Evolutionary conservation across 2,888 invertebrate genomes (phyloP), one percentile per base, ranked within the genome.

Genomic region (Campoletis raptor): DNA sequence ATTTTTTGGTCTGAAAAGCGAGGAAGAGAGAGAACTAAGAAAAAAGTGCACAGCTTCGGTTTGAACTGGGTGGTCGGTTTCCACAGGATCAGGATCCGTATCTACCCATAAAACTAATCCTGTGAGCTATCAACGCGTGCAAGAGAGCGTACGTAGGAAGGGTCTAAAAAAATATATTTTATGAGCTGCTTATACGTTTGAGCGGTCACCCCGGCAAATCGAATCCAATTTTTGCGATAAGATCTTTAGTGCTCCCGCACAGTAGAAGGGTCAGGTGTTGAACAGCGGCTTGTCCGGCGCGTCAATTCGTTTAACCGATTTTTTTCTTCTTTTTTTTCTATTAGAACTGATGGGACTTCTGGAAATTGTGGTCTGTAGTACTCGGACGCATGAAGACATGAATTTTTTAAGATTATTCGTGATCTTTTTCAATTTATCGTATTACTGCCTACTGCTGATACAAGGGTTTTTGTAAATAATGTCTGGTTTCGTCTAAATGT

Each of bases 151-250:
- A 93, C 85, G 83, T 86, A 88, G 85, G 64, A 78, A 86, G 87
- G 88, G 85, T 85, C 87, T 85, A 81, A 85, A 92, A 94, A 93
- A 94, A 79, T 80, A 93, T 48, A 93, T 93, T 94, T 94, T 93
- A 94, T 92, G 94, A 93, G 93, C 94, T 93, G 93, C 94, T 94
- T 94, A 94, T 94, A 94, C 94, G 94, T 94, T 93, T 91, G 92
- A 93, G 90, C 91, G 94, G 94, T 93, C 94, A 94, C 94, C 94
- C 93, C 89, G 91, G 90, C 90, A 87, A 89, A 92, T 91, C 91
- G 92, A 93, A 94, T 94, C 92, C 94, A 94, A 94, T 94, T 94
- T 94, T 93, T 90, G 89, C 92, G 94, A 94, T 94, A 94, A 89
- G 92, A 94, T 94, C 94, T 94, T 93, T 93, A 92, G 92, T 79